phyloP scores from a whole-genome alignment of 2,888 invertebrate genomes.

The Zeuzera pyrina region DNA sequence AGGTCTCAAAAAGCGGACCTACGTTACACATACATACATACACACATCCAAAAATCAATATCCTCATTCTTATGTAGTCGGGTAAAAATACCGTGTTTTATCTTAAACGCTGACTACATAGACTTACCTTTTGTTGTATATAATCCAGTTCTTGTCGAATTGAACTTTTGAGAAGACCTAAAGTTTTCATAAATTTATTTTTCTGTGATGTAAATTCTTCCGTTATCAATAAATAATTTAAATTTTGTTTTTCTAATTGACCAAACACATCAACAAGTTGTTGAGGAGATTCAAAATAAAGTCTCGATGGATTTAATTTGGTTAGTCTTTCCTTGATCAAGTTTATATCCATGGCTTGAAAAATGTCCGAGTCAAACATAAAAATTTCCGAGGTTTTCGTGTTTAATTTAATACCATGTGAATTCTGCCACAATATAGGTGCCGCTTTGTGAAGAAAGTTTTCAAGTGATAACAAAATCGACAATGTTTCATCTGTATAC shows the following conservation, averaged over 20 bases:
- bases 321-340: slow-evolving; percentile 31
- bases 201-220: slow-evolving; percentile 53
- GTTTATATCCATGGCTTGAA: slow-evolving; percentile 33
- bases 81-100: not conserved
- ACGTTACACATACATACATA: too few species aligned
- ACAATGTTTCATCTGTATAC: slow-evolving; percentile 53
- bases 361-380: slow-evolving; percentile 41
- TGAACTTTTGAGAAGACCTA: slow-evolving; percentile 33
- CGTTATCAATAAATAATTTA: slow-evolving; percentile 56
- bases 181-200: slow-evolving; percentile 47
- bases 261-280: slow-evolving; percentile 46
- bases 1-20: too few species aligned
- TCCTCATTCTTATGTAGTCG: too few species aligned
- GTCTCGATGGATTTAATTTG: slow-evolving; percentile 35
- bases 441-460: slow-evolving; percentile 53
- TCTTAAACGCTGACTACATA: too few species aligned
- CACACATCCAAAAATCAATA: too few species aligned
- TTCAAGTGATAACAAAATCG: slow-evolving; percentile 57
- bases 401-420: slow-evolving; percentile 34
- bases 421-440: slow-evolving; percentile 55
- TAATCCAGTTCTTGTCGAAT: slow-evolving; percentile 39
- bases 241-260: slow-evolving; percentile 54
- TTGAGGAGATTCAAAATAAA: slow-evolving; percentile 51
- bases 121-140: slow-evolving; percentile 47
- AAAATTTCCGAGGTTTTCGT: slow-evolving; percentile 38